A percentile compares a stretch with the other conserved stretches of the same genome.
Evolutionary conservation across 2,113 vertebrate genomes (phyloP).

Genomic region (Corydoras sp.): DNA sequence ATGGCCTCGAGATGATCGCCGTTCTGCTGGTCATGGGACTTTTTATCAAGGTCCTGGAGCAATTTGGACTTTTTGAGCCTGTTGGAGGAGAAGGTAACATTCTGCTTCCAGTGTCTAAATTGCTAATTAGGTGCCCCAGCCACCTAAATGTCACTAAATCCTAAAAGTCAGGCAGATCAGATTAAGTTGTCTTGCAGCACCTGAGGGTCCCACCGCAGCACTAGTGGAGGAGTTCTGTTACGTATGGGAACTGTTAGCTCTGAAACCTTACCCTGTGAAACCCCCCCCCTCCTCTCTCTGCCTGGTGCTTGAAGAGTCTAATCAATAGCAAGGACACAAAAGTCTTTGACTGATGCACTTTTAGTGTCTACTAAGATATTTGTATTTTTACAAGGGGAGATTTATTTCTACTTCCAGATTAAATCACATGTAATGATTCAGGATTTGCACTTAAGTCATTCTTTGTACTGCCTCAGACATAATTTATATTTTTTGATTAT

Average conservation of each 20-base stretch:
- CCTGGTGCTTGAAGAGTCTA: slow-evolving; percentile 61
- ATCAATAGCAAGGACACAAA: slow-evolving; percentile 63
- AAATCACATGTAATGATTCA: no score
- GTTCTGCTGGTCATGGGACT: slow-evolving; percentile 92
- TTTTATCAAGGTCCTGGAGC: slow-evolving; percentile 94
- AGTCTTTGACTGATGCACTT: slow-evolving; percentile 58
- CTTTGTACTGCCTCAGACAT: no score
- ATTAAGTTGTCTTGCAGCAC: no score
- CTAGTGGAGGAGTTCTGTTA: slow-evolving; percentile 50
- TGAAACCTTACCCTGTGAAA: slow-evolving; percentile 60
- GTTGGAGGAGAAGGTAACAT: slow-evolving; percentile 87
- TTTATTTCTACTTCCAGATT: no score
- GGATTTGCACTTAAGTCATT: no score
- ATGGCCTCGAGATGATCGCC: slow-evolving; percentile 97
- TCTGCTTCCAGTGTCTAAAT: neutral
- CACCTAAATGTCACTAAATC: neutral
- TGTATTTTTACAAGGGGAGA: no score
- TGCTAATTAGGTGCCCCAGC: neutral
- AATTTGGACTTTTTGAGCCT: slow-evolving; percentile 90
- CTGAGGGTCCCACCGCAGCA: slow-evolving; percentile 32
- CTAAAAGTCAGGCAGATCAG: no score
- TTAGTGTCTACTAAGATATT: slow-evolving; percentile 49
- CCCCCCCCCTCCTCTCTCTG: slow-evolving; percentile 51
- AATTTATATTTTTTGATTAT: no score
- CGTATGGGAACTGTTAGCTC: slow-evolving; percentile 49